These are phyloP conservation scores for Ligdia adustata DNA, from an alignment of 2,888 invertebrate species.

Conservation along the genomic window DNA sequence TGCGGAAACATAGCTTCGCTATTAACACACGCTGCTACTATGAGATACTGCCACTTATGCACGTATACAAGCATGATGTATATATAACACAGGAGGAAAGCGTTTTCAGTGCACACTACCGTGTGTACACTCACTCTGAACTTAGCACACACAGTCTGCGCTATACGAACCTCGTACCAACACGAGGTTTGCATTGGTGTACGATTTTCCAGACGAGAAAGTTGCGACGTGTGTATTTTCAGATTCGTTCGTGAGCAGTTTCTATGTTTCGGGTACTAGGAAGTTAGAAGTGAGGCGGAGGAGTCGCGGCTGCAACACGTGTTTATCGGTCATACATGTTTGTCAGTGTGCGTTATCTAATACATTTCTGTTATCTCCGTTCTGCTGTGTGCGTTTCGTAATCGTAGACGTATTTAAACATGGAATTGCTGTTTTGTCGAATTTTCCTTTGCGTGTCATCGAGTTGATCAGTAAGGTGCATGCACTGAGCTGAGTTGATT, in stretches of 20 bases:
- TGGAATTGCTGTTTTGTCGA: conserved; percentile 25
- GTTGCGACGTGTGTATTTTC: conserved; percentile 62
- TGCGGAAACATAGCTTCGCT: conserved; percentile 81
- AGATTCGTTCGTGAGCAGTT: conserved; percentile 74
- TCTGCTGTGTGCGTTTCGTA: conserved; percentile 19
- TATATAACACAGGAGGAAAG: conserved; percentile 61
- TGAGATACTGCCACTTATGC: conserved; percentile 79
- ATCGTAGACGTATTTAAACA: conserved; percentile 13
- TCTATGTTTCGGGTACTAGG: conserved; percentile 73
- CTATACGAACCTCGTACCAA: no score
- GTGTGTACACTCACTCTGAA: conserved; percentile 23
- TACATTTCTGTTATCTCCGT: conserved; percentile 27
- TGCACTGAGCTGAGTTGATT: conserved; percentile 72
- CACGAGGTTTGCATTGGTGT: conserved; percentile 62
- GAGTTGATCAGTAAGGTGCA: conserved; percentile 70
- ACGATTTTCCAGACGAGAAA: conserved; percentile 67
- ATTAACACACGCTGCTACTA: conserved; percentile 81
- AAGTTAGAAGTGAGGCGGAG: conserved; percentile 50
- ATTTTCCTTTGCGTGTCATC: conserved; percentile 36
- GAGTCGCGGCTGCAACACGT: conserved; percentile 43
- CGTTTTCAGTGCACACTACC: conserved; percentile 67
- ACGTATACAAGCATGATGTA: conserved; percentile 53
- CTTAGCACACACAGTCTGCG: conserved; percentile 45
- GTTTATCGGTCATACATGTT: conserved; percentile 39
- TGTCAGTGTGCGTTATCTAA: conserved; percentile 59